Conservation (phyloP, 1,140 invertebrate species). For the Lucilia sericata region DNA sequence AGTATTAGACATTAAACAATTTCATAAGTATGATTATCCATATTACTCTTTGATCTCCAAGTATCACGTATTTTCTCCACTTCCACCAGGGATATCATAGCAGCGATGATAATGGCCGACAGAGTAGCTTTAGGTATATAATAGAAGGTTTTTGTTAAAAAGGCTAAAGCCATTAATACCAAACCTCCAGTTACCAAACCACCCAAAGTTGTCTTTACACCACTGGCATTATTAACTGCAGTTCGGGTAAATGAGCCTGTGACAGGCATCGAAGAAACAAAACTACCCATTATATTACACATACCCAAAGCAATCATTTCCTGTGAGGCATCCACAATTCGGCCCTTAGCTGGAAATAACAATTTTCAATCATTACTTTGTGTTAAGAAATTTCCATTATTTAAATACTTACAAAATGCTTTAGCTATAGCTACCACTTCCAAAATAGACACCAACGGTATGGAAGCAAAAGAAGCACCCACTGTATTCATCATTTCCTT, state of each 20-base stretch:
- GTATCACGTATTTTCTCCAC: slow-evolving; percentile 79
- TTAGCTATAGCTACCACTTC: slow-evolving; percentile 88
- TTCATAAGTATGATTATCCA: slow-evolving; percentile 49
- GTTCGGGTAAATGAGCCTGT: slow-evolving; percentile 91
- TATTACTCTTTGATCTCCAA: slow-evolving; percentile 85
- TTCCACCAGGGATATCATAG: slow-evolving; percentile 87
- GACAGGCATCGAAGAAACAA: slow-evolving; percentile 89
- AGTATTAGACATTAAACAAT: slow-evolving; percentile 44
- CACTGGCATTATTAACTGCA: slow-evolving; percentile 91
- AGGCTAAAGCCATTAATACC: slow-evolving; percentile 77
- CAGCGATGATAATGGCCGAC: slow-evolving; percentile 82
- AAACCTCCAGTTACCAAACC: slow-evolving; percentile 81
- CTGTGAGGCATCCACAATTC: slow-evolving; percentile 83
- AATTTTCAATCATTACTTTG: background rate
- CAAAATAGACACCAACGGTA: slow-evolving; percentile 82
- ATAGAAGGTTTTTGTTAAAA: slow-evolving; percentile 81
- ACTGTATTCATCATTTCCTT: slow-evolving; percentile 73
- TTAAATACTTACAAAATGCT: slow-evolving; percentile 75
- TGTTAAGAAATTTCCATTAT: background rate
- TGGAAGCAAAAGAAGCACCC: slow-evolving; percentile 75
- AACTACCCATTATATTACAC: slow-evolving; percentile 89
- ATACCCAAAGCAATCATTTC: slow-evolving; percentile 86
- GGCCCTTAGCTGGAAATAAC: slow-evolving; percentile 77
- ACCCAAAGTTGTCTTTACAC: slow-evolving; percentile 86
- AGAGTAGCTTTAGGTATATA: slow-evolving; percentile 84